Percentiles rank a stretch among this genome's conserved stretches.
These are phyloP conservation scores for Labroides dimidiatus DNA, from an alignment of 2,797 vertebrate species.

Conservation along the genomic window DNA sequence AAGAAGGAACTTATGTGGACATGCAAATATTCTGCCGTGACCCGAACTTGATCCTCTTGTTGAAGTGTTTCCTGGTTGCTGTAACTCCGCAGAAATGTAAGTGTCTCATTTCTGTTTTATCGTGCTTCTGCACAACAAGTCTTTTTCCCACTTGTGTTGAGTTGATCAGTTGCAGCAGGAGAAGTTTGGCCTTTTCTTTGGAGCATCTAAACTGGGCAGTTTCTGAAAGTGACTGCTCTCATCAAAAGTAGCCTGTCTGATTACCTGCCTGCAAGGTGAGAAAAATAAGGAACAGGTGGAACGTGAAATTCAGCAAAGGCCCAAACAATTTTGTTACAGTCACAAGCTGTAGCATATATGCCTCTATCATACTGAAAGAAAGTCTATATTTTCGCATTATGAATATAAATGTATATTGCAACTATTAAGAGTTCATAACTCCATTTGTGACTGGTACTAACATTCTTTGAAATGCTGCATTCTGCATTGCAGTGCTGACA, in stretches of 20 bases:
- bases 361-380: too few relatives aligned
- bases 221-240: slow-evolving; percentile 79
- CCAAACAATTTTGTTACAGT: not conserved
- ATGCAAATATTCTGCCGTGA: slow-evolving; percentile 7
- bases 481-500: too few relatives aligned
- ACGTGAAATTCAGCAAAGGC: slow-evolving; percentile 1
- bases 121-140: slow-evolving; percentile 18
- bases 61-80: slow-evolving; percentile 26
- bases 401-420: too few relatives aligned
- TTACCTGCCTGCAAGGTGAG: slow-evolving; percentile 86
- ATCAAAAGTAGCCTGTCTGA: slow-evolving; percentile 80
- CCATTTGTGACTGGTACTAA: too few relatives aligned
- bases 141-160: slow-evolving; percentile 6
- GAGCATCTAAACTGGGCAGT: slow-evolving; percentile 83
- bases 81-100: not conserved
- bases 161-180: slow-evolving; percentile 89
- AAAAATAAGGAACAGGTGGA: slow-evolving; percentile 2
- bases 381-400: too few relatives aligned
- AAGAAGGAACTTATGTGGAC: not conserved
- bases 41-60: slow-evolving; percentile 2
- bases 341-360: not conserved
- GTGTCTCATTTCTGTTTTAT: not conserved
- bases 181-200: slow-evolving; percentile 83
- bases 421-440: too few relatives aligned
- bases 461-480: too few relatives aligned